A percentile compares a stretch with the other conserved stretches of the same genome.
These are phyloP conservation scores for Dorcus parallelipipedus DNA, from an alignment of 2,888 invertebrate genomes.

Conservation along the genomic window DNA sequence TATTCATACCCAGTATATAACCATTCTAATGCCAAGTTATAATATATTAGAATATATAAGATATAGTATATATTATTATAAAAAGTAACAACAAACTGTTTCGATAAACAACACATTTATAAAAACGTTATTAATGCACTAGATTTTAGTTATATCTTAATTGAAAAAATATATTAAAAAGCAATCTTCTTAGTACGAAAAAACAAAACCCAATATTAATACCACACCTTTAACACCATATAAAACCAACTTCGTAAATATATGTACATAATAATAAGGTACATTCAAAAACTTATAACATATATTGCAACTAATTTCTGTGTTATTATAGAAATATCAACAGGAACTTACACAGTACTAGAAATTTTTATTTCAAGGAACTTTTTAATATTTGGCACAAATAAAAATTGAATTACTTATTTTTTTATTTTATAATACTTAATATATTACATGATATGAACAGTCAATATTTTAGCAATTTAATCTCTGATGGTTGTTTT, in stretches of 20 bases:
- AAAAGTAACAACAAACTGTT: conserved; percentile 43
- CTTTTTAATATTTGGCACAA: too few species aligned
- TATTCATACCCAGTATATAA: conserved; percentile 29
- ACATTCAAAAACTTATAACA: conserved; percentile 32
- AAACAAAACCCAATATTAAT: conserved; percentile 36
- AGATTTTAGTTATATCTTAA: conserved; percentile 22
- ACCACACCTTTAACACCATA: conserved; percentile 43
- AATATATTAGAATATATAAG: conserved; percentile 37
- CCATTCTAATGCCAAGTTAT: conserved; percentile 37
- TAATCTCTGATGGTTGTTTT: too few species aligned
- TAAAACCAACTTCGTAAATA: conserved; percentile 36
- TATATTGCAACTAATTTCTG: conserved; percentile 7
- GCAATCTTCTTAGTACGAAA: conserved; percentile 28
- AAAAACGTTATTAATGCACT: conserved; percentile 9
- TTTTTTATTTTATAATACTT: too few species aligned
- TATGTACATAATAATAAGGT: conserved; percentile 36
- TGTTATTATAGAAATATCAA: conserved; percentile 3
- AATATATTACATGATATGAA: too few species aligned
- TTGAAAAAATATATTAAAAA: conserved; percentile 23
- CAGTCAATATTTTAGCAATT: too few species aligned
- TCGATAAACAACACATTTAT: conserved; percentile 19
- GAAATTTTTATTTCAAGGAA: too few species aligned
- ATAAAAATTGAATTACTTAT: too few species aligned
- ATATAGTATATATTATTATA: conserved; percentile 41
- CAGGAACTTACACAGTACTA: neutral